phyloP scores from a whole-genome alignment of 2,797 vertebrate genomes.

The Anabacerthia variegaticeps region DNA sequence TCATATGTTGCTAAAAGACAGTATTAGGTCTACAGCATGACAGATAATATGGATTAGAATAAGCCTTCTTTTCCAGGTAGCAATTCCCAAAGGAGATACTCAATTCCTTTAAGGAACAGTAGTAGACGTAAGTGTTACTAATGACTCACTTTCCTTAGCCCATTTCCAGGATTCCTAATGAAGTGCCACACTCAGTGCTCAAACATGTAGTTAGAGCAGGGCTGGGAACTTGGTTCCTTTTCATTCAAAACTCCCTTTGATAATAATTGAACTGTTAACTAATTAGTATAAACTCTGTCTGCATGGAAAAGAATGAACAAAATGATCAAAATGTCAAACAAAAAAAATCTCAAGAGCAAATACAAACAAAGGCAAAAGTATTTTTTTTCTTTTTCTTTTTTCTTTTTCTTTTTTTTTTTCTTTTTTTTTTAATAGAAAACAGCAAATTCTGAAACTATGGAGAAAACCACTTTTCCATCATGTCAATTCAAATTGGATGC shows the following conservation, averaged over 20 bases:
- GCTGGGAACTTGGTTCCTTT: constrained; percentile 21
- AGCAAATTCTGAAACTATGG: background rate
- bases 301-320: background rate
- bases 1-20: background rate
- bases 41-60: constrained; percentile 36
- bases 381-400: background rate
- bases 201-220: background rate
- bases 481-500: background rate
- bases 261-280: constrained; percentile 56
- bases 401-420: background rate
- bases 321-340: constrained; percentile 32
- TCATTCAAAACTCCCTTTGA: constrained; percentile 50
- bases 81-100: constrained; percentile 17
- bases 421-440: background rate
- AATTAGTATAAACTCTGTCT: constrained; percentile 51
- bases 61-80: background rate
- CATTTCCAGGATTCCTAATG: constrained; percentile 25
- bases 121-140: background rate
- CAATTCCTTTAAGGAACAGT: background rate
- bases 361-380: background rate
- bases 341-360: background rate
- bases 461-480: constrained; percentile 14
- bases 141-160: background rate
- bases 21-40: background rate
- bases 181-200: background rate